A percentile compares a stretch with the other conserved stretches of the same genome.
phyloP scores from a whole-genome alignment of 2,113 vertebrate genomes.

The Oreocharis arfaki region DNA sequence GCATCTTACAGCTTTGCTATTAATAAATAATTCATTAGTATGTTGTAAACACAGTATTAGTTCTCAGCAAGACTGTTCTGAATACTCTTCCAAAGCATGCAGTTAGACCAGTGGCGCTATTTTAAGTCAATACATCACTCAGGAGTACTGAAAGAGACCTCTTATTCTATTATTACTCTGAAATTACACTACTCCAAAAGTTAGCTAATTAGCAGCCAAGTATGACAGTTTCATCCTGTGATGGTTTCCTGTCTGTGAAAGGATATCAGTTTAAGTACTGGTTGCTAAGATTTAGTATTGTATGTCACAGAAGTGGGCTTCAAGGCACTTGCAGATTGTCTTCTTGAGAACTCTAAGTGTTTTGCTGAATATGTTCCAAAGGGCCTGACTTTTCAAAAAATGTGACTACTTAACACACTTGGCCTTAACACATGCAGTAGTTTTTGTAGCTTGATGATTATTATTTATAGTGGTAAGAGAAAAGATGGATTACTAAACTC shows the following conservation, averaged over 20 bases:
- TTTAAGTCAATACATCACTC: constrained; percentile 50
- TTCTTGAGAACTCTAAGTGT: constrained; percentile 44
- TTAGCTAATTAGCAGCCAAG: constrained; percentile 56
- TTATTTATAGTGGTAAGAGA: background rate
- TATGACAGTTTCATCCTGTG: constrained; percentile 47
- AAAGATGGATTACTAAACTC: background rate
- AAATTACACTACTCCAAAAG: constrained; percentile 39
- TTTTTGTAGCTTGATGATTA: background rate
- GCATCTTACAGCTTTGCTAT: background rate
- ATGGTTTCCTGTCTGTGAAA: constrained; percentile 53
- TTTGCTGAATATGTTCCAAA: constrained; percentile 53
- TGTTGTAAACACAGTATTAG: background rate
- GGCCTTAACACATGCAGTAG: background rate
- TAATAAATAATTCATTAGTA: background rate
- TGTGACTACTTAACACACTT: background rate
- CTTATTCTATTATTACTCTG: constrained; percentile 58
- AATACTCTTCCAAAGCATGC: background rate
- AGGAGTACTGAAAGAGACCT: constrained; percentile 47
- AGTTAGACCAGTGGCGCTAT: background rate
- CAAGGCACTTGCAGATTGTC: constrained; percentile 24
- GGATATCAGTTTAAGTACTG: constrained; percentile 44
- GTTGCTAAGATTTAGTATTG: constrained; percentile 19
- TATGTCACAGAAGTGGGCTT: background rate
- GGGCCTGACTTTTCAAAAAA: background rate
- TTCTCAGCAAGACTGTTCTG: background rate